These are phyloP conservation scores for Tenthredo distinguenda DNA, from an alignment of 2,888 invertebrate genomes.

Conservation along the genomic window DNA sequence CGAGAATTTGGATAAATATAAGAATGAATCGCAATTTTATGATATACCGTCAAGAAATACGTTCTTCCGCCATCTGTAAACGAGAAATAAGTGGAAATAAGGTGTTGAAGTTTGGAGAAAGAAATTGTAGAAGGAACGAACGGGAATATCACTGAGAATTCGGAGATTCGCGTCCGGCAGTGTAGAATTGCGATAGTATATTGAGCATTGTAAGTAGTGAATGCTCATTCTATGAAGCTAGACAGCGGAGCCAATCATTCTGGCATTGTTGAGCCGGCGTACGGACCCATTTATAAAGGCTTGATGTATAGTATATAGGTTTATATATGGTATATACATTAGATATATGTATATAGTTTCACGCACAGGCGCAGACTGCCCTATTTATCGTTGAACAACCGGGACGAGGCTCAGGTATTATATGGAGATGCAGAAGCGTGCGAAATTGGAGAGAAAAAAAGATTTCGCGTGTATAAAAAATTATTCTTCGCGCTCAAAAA, in stretches of 20 bases:
- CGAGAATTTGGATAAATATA: too few species aligned
- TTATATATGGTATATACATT: background rate
- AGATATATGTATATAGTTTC: background rate
- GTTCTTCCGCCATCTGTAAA: background rate
- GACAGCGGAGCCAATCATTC: constrained; percentile 73
- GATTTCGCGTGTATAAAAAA: too few species aligned
- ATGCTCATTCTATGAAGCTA: constrained; percentile 66
- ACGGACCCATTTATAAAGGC: constrained; percentile 49
- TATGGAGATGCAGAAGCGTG: background rate
- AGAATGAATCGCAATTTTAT: background rate
- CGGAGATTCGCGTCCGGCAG: constrained; percentile 58
- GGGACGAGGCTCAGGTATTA: background rate
- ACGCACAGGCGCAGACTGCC: background rate
- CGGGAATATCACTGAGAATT: constrained; percentile 54
- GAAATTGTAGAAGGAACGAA: constrained; percentile 25
- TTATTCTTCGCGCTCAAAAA: too few species aligned
- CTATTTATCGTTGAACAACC: background rate
- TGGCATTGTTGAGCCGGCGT: constrained; percentile 69
- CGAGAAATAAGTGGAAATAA: background rate
- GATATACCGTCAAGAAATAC: too few species aligned
- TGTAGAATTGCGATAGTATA: constrained; percentile 67
- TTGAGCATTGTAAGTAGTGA: constrained; percentile 69
- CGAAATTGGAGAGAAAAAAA: too few species aligned
- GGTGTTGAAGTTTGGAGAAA: constrained; percentile 4
- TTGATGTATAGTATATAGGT: constrained; percentile 22